phyloP scores from a whole-genome alignment of 2,797 vertebrate genomes.

The Sciurus carolinensis region DNA sequence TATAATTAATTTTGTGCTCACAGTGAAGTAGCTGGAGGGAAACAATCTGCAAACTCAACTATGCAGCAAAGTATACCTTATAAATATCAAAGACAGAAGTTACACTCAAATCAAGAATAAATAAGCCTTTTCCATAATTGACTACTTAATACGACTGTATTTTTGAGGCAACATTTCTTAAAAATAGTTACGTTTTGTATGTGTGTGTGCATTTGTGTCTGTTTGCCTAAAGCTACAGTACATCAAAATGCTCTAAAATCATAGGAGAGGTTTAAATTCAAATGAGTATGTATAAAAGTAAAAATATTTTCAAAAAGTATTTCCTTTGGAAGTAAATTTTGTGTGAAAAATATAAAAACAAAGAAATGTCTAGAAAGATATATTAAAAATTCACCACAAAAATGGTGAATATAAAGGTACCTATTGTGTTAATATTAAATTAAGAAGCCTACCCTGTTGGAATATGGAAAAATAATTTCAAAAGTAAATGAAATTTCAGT shows the following conservation, averaged over 20 bases:
- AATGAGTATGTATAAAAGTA: constrained; percentile 14
- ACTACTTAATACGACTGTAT: constrained; percentile 45
- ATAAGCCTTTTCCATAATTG: constrained; percentile 60
- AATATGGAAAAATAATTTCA: not conserved
- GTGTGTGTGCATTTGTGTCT: not conserved
- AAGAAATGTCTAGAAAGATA: not conserved
- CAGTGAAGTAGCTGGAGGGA: constrained; percentile 63
- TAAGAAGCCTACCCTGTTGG: not conserved
- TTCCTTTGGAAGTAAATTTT: constrained; percentile 22
- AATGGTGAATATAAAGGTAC: not conserved
- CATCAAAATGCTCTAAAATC: constrained; percentile 23
- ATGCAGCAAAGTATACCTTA: constrained; percentile 48
- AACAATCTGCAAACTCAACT: constrained; percentile 71
- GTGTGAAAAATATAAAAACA: not conserved
- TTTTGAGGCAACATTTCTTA: constrained; percentile 64
- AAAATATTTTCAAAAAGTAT: not conserved
- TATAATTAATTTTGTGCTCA: constrained; percentile 81
- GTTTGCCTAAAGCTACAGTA: not conserved
- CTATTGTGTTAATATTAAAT: not conserved
- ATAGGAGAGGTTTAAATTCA: constrained; percentile 44
- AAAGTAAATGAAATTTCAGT: not conserved
- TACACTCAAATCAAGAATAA: constrained; percentile 66
- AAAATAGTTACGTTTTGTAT: not conserved
- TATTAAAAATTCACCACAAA: not conserved
- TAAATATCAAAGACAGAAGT: constrained; percentile 61